Evolutionary conservation across 1,140 invertebrate genomes (phyloP), one percentile per base, ranked within the genome.

Genomic region (Megalonaias nervosa): DNA sequence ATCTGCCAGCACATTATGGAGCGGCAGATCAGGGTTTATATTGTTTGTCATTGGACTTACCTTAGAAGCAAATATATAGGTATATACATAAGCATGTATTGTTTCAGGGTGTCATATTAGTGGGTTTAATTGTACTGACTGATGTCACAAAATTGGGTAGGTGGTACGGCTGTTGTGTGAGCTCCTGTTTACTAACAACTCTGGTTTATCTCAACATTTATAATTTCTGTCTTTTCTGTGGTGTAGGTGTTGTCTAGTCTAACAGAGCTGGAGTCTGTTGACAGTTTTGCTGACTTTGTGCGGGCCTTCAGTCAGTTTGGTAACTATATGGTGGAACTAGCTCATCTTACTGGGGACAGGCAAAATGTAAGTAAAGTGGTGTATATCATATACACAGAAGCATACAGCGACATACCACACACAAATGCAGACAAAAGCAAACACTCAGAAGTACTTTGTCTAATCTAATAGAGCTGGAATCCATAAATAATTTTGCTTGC

Each of bases 241-340:
- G 78, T 86, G 31, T 83, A 92, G 92, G 91, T 92, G 26, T 80
- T 88, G 19, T 88, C 81, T 65, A 92, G 91, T 59, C 81, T 92
- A 59, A 86, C 81, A 61, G 87, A 91, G 70, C 92, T 99, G 84
- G 97, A 99, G 92, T 96, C 95, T 74, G 97, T 99, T 60, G 95
- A 95, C 74, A 99, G 97, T 92, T 99, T 99, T 90, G 98, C 97
- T 13, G 98, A 99, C 91, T 99, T 99, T 92, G 98, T 99, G 56
- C 97, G 98, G 87, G 97, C 97, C 11, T 99, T 99, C 92, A 98
- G 97, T 85, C 96, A 98, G 88, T 99, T 99, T 91, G 98, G 98
- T 6, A 95, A 95, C 15, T 97, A 99, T 90, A 99, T 99, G 98
- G 97, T 99, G 66, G 97, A 99, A 88, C 91, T 99, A 75, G 98